phyloP scores from a whole-genome alignment of 1,140 invertebrate species.

The Drosophila seguyi region DNA sequence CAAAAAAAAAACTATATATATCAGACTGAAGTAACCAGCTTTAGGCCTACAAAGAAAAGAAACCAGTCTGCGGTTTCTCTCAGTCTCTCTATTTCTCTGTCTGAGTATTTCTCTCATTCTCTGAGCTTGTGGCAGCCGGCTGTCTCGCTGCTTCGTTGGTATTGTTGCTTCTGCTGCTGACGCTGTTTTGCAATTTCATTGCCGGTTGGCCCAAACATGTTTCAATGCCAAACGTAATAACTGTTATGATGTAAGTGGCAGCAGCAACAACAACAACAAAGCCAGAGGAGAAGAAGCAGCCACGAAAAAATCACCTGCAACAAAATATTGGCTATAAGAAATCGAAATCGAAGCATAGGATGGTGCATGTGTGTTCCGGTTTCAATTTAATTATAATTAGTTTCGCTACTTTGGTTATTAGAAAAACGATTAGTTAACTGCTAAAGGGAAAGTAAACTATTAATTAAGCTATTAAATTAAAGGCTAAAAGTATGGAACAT shows the following conservation, averaged over 20 bases:
- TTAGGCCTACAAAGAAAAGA: slow-evolving; percentile 48
- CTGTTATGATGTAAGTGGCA: slow-evolving; percentile 79
- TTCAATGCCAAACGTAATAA: slow-evolving; percentile 85
- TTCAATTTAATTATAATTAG: slow-evolving; percentile 9
- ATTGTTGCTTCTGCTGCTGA: slow-evolving; percentile 49
- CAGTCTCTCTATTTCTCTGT: slow-evolving; percentile 2
- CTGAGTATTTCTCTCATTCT: slow-evolving; percentile 21
- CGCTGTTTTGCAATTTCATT: slow-evolving; percentile 74
- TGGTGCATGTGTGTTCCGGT: not conserved
- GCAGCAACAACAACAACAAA: slow-evolving; percentile 25
- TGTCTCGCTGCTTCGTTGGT: slow-evolving; percentile 41
- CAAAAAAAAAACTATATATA: too few species aligned
- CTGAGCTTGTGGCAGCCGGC: slow-evolving; percentile 57
- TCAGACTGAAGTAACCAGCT: slow-evolving; percentile 22
- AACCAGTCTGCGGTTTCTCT: slow-evolving; percentile 43
- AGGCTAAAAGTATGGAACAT: not conserved
- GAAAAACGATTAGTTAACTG: not conserved
- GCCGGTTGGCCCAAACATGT: slow-evolving; percentile 73
- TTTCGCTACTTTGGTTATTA: not conserved
- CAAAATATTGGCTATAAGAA: not conserved
- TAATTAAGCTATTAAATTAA: not conserved
- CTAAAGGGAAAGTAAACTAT: not conserved
- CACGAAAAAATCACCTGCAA: slow-evolving; percentile 35
- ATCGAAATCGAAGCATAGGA: not conserved
- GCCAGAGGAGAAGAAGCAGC: slow-evolving; percentile 15